Evolutionary conservation across 2,888 invertebrate genomes (phyloP).

Genomic region (Sphaerophoria rueppellii): DNA sequence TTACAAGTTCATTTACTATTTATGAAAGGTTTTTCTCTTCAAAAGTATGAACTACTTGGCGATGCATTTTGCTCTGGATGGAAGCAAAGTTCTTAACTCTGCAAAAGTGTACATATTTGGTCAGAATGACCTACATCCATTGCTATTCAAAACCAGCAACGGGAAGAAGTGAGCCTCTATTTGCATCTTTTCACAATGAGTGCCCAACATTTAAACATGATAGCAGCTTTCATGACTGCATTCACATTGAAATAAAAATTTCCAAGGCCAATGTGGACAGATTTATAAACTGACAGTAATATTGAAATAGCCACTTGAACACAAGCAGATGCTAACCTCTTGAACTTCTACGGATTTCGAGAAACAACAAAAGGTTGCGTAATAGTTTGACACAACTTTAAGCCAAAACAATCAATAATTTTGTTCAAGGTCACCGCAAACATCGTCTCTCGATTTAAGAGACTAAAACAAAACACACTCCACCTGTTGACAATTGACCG

Average conservation of each 20-base stretch:
- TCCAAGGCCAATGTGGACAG: constrained; percentile 1
- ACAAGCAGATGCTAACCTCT: constrained; percentile 2
- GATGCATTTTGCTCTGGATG: background rate
- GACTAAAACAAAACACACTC: constrained; percentile 11
- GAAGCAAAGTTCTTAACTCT: background rate
- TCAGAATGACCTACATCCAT: background rate
- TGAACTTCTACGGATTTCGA: background rate
- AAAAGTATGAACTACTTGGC: background rate
- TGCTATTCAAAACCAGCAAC: background rate
- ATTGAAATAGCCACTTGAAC: background rate
- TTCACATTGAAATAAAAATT: background rate
- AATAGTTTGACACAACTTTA: constrained; percentile 31
- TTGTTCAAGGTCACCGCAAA: constrained; percentile 45
- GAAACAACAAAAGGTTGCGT: constrained; percentile 42
- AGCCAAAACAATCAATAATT: constrained; percentile 53
- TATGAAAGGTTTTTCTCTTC: background rate
- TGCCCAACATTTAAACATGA: background rate
- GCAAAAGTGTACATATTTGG: background rate
- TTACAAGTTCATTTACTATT: constrained; percentile 17
- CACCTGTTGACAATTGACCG: constrained; percentile 57
- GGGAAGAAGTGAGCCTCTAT: background rate
- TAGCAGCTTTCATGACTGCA: background rate
- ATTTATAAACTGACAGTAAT: background rate
- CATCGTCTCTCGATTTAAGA: constrained; percentile 40
- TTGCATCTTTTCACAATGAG: background rate